Base-by-base conservation (phyloP, 2,888 invertebrate genomes). In the Shargacucullia verbasci region DNA sequence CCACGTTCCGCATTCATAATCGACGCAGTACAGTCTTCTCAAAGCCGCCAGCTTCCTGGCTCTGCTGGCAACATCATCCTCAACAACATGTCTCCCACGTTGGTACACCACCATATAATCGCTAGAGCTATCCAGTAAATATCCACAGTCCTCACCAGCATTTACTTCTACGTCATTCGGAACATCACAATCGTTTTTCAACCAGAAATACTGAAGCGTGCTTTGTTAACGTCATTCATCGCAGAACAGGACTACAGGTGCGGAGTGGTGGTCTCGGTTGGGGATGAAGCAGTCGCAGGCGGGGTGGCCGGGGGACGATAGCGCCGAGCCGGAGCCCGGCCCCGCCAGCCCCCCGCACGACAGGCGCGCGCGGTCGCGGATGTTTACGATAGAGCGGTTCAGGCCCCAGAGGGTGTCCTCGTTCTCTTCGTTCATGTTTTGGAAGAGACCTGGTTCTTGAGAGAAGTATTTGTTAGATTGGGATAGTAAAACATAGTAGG, bases 231-330 rank as follows among this genome's bases (percentile, higher is more conserved):
- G 89, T 92, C 92, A 91, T 81, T 92, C 90, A n/a, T 92, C 95
- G 78, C 94, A 95, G 83, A 95, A 95, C 13, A 95, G 90, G 29
- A 95, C 95, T n/a, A 89, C 94, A 0, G 95, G 95, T 2, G 95
- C 95, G 0, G 95, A 95, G 79, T 95, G 92, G 70, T 95, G 95
- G 78, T 90, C 92, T 38, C 91, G 68, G 1, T 82, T 90, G 37
- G 91, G 90, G 27, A 89, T 88, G 81, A 93, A 91, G 79, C 93
- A 93, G 50, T 88, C 88, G 80, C 93, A 93, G 8, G 89, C 91
- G 1, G 92, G 92, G 1, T 87, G 90, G 0, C 91, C 92, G 0
- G 93, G 92, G 27, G 91, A 90, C 0, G 92, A 92, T 0, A 91
- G 81, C 0, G 92, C 91, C 0, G 92, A 93, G 0, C 91, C 91